Conservation (phyloP, 92 coral and sea anemone genomes). For the Porites evermanni region DNA sequence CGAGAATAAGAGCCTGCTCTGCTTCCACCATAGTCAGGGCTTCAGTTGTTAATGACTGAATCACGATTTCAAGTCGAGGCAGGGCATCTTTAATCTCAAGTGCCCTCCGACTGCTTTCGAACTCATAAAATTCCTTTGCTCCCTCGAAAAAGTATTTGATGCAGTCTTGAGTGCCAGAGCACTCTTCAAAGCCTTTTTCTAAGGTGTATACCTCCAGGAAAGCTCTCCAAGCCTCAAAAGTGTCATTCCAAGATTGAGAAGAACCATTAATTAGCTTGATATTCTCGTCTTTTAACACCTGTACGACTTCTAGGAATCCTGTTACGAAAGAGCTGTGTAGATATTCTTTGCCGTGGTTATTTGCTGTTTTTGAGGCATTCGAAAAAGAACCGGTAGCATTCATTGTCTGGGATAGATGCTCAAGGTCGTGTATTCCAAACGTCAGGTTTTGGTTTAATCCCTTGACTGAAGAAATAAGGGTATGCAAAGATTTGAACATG, state of each 20-base stretch:
- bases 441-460: slow-evolving; percentile 2
- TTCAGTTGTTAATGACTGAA: slow-evolving; percentile 28
- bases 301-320: slow-evolving; percentile 12
- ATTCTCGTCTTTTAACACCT: not conserved
- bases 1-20: slow-evolving; percentile 2
- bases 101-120: slow-evolving; percentile 56
- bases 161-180: slow-evolving; percentile 71
- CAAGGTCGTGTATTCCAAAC: slow-evolving; percentile 20
- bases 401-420: not conserved
- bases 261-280: slow-evolving; percentile 21
- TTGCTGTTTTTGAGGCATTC: not conserved
- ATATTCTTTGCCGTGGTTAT: not conserved
- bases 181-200: slow-evolving; percentile 46
- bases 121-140: slow-evolving; percentile 51
- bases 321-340: slow-evolving; percentile 32
- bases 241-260: slow-evolving; percentile 57
- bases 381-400: not conserved
- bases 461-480: slow-evolving; percentile 13
- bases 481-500: slow-evolving; percentile 1
- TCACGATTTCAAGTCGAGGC: slow-evolving; percentile 9
- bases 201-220: slow-evolving; percentile 53
- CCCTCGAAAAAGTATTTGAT: slow-evolving; percentile 55
- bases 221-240: slow-evolving; percentile 63
- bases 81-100: slow-evolving; percentile 43
- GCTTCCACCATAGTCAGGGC: slow-evolving; percentile 37